Percentiles rank a stretch among this genome's conserved stretches.
These are phyloP conservation scores for Megalonaias nervosa DNA, from an alignment of 1,140 invertebrate genomes.

Conservation along the genomic window DNA sequence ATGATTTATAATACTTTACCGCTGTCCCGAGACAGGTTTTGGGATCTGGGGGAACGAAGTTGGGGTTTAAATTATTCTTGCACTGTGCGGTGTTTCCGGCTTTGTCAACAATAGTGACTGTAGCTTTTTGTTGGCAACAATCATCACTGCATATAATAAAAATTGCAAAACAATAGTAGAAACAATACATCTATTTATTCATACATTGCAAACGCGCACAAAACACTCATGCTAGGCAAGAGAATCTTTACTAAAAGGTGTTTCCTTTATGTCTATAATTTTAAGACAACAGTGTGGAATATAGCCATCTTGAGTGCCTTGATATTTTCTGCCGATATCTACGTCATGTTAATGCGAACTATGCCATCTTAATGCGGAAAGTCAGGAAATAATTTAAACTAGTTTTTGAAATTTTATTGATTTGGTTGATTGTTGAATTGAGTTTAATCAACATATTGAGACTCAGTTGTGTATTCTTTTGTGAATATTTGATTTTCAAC, in stretches of 20 bases:
- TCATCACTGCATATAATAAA: constrained; percentile 13
- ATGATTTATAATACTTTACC: not conserved
- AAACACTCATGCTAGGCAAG: not conserved
- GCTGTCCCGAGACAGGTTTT: not conserved
- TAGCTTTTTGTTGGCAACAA: constrained; percentile 27
- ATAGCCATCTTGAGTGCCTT: too few species aligned
- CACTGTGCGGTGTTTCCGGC: constrained; percentile 20
- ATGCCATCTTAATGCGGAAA: too few species aligned
- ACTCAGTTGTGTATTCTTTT: too few species aligned
- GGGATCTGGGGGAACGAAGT: constrained; percentile 21
- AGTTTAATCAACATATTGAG: too few species aligned
- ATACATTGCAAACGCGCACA: not conserved
- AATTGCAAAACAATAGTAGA: not conserved
- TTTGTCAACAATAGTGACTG: constrained; percentile 18
- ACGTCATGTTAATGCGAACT: not conserved
- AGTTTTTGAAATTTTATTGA: too few species aligned
- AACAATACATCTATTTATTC: not conserved
- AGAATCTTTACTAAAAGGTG: not conserved
- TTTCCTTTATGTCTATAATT: not conserved
- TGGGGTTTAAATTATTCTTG: constrained; percentile 9
- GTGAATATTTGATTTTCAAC: too few species aligned
- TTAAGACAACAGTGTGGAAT: not conserved
- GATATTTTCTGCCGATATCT: not conserved
- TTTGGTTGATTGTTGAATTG: too few species aligned
- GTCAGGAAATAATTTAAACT: too few species aligned